These are phyloP conservation scores for Eremophila alpestris DNA, from an alignment of 2,797 vertebrate genomes.

Conservation along the genomic window DNA sequence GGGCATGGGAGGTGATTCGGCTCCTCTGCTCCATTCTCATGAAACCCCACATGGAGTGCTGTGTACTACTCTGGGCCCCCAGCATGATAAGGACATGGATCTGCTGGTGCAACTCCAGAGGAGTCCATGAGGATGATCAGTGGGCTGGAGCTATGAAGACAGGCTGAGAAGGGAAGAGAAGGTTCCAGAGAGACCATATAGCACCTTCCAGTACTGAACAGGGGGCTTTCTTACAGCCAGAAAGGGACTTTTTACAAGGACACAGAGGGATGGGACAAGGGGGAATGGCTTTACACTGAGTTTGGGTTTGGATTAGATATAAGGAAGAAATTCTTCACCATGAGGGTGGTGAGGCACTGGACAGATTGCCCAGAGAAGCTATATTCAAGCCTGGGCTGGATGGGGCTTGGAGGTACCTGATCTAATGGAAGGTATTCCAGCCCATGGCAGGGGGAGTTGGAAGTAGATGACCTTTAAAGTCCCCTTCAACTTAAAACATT, in stretches of 20 bases:
- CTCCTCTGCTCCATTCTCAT: neutral
- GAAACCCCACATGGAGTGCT: neutral
- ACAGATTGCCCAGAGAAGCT: neutral
- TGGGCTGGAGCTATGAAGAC: neutral
- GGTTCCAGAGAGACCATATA: neutral
- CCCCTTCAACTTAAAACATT: neutral
- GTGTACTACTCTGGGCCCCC: too few relatives aligned
- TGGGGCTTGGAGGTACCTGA: neutral
- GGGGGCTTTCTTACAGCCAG: neutral
- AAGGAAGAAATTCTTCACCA: neutral
- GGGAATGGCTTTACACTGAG: neutral
- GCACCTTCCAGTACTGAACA: neutral
- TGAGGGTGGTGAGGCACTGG: neutral
- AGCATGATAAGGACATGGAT: neutral
- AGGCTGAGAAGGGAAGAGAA: neutral
- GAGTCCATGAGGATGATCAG: neutral
- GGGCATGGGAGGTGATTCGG: neutral
- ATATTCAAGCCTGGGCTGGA: neutral
- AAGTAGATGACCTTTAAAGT: neutral
- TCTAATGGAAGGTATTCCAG: neutral
- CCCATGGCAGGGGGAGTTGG: neutral
- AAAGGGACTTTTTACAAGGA: neutral
- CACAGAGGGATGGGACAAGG: neutral
- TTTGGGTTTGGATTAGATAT: neutral
- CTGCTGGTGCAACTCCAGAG: neutral